phyloP scores from a whole-genome alignment of 35 echinoderm and acorn worm genomes.

The Apostichopus californicus region DNA sequence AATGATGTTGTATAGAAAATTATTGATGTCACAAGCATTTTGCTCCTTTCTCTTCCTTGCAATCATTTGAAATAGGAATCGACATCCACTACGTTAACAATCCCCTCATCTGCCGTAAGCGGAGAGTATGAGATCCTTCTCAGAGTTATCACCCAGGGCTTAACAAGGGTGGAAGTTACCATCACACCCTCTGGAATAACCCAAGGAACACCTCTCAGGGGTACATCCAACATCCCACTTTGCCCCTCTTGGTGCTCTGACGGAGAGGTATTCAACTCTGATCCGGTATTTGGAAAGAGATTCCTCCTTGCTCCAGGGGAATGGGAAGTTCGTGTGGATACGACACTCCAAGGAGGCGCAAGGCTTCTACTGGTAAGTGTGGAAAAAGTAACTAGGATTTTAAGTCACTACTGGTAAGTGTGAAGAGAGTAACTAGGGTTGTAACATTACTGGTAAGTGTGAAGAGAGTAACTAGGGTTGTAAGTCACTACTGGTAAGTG shows the following conservation, averaged over 20 bases:
- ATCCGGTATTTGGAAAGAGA: slow-evolving; percentile 3
- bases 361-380: slow-evolving; percentile 71
- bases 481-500: too few species aligned
- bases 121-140: slow-evolving; percentile 72
- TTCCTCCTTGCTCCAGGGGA: slow-evolving; percentile 60
- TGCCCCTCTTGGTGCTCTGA: slow-evolving; percentile 83
- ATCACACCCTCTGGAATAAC: slow-evolving; percentile 53
- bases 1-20: too few species aligned
- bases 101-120: slow-evolving; percentile 69
- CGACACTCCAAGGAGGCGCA: slow-evolving; percentile 81
- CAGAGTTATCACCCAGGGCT: slow-evolving; percentile 65
- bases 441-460: too few species aligned
- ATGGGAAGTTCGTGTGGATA: slow-evolving; percentile 58
- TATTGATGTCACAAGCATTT: too few species aligned
- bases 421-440: too few species aligned
- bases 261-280: slow-evolving; percentile 36
- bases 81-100: slow-evolving; percentile 52
- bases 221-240: slow-evolving; percentile 43
- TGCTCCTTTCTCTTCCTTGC: too few species aligned
- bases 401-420: too few species aligned
- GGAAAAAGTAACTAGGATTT: too few species aligned
- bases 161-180: slow-evolving; percentile 64
- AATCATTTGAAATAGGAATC: slow-evolving; percentile 36
- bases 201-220: slow-evolving; percentile 38
- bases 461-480: too few species aligned